Base-by-base conservation (phyloP, 1,140 invertebrate species). In the Argopecten irradians region DNA sequence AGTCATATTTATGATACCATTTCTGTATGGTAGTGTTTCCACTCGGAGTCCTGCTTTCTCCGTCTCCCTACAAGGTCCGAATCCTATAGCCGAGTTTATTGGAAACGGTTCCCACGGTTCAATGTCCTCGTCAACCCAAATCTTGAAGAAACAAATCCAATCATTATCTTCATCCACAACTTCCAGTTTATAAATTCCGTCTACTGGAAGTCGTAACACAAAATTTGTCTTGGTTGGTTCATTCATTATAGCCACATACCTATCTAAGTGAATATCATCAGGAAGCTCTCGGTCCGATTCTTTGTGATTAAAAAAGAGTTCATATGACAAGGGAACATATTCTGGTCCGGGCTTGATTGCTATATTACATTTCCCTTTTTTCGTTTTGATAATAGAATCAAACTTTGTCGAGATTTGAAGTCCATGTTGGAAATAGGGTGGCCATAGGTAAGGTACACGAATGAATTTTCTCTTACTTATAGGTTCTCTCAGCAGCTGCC, bases 401-500 rank as follows among this genome's bases (percentile, higher is more conserved):
- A 88, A 88, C 33, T 87, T 84, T 22, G 89, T 92, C 28, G 88
- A 85, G 28, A 91, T 87, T 36, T 88, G 82, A 0, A 89, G 71
- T 33, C 86, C 46, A 34, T 90, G 16, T 7, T 88, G 16, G 32
- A 92, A 92, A 88, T 87, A 91, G 3, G 11, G 2, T 82, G 83
- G 86, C 43, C 41, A 82, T 82, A 88, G 83, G 36, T 84, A 84
- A 9, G 91, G 88, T 32, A 91, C 86, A 14, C 89, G 87, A n/a
- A 82, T 39, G 71, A 91, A 92, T n/a, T 90, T 90, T 33, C 91
- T 71, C 28, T 92, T 87, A 14, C 88, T 82, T 90, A 92, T 91
- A 7, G 91, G 91, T n/a, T 35, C 46, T 9, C 34, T 86, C 7
- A 93, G 46, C 34, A 94, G 92, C 85, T 94, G 93, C 93, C 93